Evolutionary conservation across 2,888 invertebrate species (phyloP), one percentile per base, ranked within the genome.

Genomic region (Plemyria rubiginata): DNA sequence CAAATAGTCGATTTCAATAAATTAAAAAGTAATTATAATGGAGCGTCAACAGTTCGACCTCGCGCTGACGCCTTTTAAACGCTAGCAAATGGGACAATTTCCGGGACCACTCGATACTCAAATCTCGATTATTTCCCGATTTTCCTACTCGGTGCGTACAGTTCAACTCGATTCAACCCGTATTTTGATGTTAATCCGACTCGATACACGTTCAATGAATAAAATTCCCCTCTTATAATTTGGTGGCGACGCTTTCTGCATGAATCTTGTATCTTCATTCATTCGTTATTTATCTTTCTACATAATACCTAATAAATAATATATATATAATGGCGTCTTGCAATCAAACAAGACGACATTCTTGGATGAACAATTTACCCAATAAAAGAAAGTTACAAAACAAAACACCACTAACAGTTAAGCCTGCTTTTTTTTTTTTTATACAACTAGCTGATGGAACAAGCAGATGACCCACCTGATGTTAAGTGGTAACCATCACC

Each of bases 21-120:
- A 56, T 60, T 55, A 53, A 64, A 64, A 64, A 60, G 55, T 55
- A 55, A 56, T 60, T 60, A 64, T 38, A 38, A 60, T 64, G 43
- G 51, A 52, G 48, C 51, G 43, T 48, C 54, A 58, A 53, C 50
- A 45, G 15, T 49, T 74, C 62, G 50, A 13, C 13, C 12, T 6
- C 29, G 68, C 65, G 63, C 68, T 67, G 70, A 77, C 78, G 75
- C 82, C 79, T 83, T 84, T 86, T 82, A 82, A 88, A 81, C 77
- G 81, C 74, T 76, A 72, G 79, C 79, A 82, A 88, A 88, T 84
- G 79, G 86, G 65, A 78, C 82, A 86, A 90, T 90, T 86, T 90
- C 90, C 88, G 84, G 67, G 67, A 70, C 79, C 74, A 80, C 73
- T 79, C 81, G 82, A 83, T 84, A 80, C 78, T 78, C 80, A 76